Evolutionary conservation across 2,113 vertebrate species (phyloP).

Genomic region (Formicarius rufipectus): DNA sequence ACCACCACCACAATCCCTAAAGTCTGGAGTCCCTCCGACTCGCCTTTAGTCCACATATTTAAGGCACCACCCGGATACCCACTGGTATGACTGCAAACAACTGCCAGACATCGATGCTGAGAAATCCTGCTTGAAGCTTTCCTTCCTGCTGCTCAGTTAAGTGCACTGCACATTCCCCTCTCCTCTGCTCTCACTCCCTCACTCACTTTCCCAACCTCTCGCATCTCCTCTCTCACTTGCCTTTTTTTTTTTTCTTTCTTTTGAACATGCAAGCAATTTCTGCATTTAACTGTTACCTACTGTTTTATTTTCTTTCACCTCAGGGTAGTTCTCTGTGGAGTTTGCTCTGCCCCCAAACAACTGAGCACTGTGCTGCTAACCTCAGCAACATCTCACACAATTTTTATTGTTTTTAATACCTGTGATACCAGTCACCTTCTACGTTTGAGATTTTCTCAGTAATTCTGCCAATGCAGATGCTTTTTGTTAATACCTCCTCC

Average conservation of each 20-base stretch:
- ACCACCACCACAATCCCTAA: slow-evolving; percentile 85
- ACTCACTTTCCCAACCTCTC: slow-evolving; percentile 1
- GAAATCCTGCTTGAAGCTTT: slow-evolving; percentile 32
- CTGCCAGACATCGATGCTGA: slow-evolving; percentile 16
- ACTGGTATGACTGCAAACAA: not conserved
- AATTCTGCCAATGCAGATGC: not conserved
- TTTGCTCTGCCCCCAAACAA: slow-evolving; percentile 14
- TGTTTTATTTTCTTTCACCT: slow-evolving; percentile 22
- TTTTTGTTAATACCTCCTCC: not conserved
- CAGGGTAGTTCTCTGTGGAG: not conserved
- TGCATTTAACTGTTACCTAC: slow-evolving; percentile 3
- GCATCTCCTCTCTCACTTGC: not conserved
- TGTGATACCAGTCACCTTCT: not conserved
- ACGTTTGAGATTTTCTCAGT: not conserved
- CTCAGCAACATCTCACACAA: not conserved
- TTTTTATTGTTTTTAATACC: not conserved
- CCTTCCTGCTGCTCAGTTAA: slow-evolving; percentile 28
- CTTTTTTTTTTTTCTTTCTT: not conserved
- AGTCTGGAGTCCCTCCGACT: slow-evolving; percentile 85
- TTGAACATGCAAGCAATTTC: not conserved
- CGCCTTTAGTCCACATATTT: slow-evolving; percentile 78
- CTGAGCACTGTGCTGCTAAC: not conserved
- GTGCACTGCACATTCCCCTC: slow-evolving; percentile 20
- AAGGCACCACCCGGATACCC: not conserved
- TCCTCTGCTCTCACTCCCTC: not conserved